Conservation (phyloP, 2,113 vertebrate genomes). For the Melanocharis versteri region DNA sequence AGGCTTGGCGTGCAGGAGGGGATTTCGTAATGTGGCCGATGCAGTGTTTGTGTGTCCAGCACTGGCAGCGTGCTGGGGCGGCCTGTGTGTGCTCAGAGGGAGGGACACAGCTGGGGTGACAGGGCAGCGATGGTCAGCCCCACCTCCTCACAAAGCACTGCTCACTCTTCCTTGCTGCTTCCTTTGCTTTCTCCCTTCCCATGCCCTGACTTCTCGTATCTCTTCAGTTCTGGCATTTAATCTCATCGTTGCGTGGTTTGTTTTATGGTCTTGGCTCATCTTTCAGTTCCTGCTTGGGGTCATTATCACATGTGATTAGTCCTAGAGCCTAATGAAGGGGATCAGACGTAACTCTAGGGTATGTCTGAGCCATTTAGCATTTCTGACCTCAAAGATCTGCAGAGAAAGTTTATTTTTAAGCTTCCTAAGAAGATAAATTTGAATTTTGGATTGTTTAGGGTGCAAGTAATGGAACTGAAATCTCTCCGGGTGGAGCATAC, state of each 20-base stretch:
- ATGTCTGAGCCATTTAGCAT: not conserved
- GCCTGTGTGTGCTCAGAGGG: accelerated
- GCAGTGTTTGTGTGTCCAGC: not conserved
- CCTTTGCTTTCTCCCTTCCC: not conserved
- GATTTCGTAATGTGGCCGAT: not conserved
- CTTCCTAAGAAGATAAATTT: constrained; percentile 25
- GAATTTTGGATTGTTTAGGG: constrained; percentile 8
- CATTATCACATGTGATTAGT: constrained; percentile 9
- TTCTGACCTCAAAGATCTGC: constrained; percentile 1
- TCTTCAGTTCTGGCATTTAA: not conserved
- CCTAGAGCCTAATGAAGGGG: constrained; percentile 4
- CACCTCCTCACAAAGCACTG: not conserved
- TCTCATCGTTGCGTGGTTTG: not conserved
- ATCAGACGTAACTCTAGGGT: constrained; percentile 33
- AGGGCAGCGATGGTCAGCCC: not conserved
- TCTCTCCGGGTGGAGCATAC: not conserved
- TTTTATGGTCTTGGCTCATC: not conserved
- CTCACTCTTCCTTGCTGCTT: not conserved
- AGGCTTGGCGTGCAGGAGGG: not conserved
- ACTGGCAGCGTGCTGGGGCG: accelerated
- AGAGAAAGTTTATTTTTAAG: constrained; percentile 54
- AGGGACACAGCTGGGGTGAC: accelerated
- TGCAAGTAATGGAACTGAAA: not conserved
- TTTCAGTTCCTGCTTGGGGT: not conserved
- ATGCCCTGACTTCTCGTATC: not conserved